Evolutionary conservation across 1,140 invertebrate genomes (phyloP).

Genomic region (Papilio machaon): DNA sequence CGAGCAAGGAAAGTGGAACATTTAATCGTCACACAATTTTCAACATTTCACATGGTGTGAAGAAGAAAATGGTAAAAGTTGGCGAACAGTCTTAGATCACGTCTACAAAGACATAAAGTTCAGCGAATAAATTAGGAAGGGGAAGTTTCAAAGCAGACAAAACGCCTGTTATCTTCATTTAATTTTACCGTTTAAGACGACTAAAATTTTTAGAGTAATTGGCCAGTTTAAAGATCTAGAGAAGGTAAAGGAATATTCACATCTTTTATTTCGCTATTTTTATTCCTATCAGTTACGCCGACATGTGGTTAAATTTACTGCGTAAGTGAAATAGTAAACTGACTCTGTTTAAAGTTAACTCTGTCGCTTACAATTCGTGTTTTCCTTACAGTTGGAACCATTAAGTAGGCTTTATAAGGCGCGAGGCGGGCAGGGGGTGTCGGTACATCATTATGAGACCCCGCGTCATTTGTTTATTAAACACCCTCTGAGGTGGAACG

Average conservation of each 20-base stretch:
- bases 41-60: slow-evolving; percentile 37
- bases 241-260: neutral
- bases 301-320: slow-evolving; percentile 42
- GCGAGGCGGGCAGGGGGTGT: slow-evolving; percentile 54
- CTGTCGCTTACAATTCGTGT: slow-evolving; percentile 24
- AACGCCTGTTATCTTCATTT: slow-evolving; percentile 69
- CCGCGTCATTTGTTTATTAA: slow-evolving; percentile 80
- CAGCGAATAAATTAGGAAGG: slow-evolving; percentile 66
- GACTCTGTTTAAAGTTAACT: slow-evolving; percentile 9
- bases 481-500: slow-evolving; percentile 78
- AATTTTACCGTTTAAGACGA: slow-evolving; percentile 59
- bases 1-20: slow-evolving; percentile 10
- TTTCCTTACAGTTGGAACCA: slow-evolving; percentile 49
- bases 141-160: slow-evolving; percentile 59
- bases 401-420: slow-evolving; percentile 67
- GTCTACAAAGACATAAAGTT: slow-evolving; percentile 66
- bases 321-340: slow-evolving; percentile 31
- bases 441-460: slow-evolving; percentile 68
- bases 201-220: slow-evolving; percentile 34
- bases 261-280: slow-evolving; percentile 39
- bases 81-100: slow-evolving; percentile 46
- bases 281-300: neutral
- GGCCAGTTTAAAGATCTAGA: neutral
- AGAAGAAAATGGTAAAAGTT: slow-evolving; percentile 39
- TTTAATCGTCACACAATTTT: slow-evolving; percentile 36